Percentiles rank a stretch among this genome's conserved stretches.
Conservation (phyloP, 2,113 vertebrate species). For the Calyptommatus sinebrachiatus region DNA sequence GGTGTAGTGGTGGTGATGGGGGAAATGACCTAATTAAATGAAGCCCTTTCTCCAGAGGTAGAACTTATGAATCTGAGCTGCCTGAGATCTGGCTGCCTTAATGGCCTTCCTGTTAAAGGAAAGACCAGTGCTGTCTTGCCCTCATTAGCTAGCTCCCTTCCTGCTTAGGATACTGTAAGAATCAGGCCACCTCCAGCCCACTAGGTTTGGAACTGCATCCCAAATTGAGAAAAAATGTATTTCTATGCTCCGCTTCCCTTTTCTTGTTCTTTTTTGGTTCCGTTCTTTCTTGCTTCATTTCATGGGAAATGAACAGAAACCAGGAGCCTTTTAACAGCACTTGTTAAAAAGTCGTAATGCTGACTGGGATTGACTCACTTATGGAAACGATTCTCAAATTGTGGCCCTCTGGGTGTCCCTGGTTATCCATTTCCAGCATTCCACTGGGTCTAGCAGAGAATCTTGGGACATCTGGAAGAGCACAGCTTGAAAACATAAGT, state of each 20-base stretch:
- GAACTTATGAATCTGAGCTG: not conserved
- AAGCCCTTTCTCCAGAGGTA: not conserved
- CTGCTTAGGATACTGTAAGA: not conserved
- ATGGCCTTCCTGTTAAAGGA: not conserved
- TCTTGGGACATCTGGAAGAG: too few relatives aligned
- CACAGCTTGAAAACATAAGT: too few relatives aligned
- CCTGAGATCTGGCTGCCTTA: not conserved
- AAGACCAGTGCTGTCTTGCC: not conserved
- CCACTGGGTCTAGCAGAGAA: not conserved
- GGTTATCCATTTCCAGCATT: too few relatives aligned
- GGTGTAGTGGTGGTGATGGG: not conserved
- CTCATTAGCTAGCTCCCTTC: not conserved
- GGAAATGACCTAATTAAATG: slow-evolving; percentile 14
- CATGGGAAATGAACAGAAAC: not conserved
- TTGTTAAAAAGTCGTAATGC: not conserved
- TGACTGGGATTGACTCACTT: not conserved
- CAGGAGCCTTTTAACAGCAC: not conserved
- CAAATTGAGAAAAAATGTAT: too few relatives aligned
- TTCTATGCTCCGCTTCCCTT: not conserved
- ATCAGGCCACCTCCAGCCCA: too few relatives aligned
- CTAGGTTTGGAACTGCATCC: too few relatives aligned
- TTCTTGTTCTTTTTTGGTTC: not conserved
- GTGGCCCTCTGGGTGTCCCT: too few relatives aligned
- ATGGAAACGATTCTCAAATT: too few relatives aligned
- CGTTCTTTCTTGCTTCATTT: not conserved